These are phyloP conservation scores for Mycetomoellerius zeteki DNA, from an alignment of 1,140 invertebrate species.

Conservation along the genomic window DNA sequence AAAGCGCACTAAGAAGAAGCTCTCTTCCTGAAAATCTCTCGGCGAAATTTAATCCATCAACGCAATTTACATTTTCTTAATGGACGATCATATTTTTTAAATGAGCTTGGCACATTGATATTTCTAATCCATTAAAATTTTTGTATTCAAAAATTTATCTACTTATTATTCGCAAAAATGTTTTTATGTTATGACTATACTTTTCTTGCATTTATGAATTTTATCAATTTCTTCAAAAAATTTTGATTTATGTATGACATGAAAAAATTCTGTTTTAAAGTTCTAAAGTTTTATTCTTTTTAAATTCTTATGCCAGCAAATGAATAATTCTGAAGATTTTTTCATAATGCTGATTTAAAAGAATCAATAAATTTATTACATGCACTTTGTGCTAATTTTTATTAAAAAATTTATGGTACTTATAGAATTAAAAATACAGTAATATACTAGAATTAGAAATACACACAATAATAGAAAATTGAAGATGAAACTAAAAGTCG, in stretches of 20 bases:
- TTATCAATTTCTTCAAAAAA: background rate
- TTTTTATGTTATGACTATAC: background rate
- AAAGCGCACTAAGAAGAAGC: background rate
- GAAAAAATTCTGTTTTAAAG: background rate
- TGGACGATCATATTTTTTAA: background rate
- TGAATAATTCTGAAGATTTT: background rate
- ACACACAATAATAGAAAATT: background rate
- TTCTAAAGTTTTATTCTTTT: background rate
- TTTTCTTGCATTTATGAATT: constrained; percentile 1
- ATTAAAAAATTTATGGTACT: background rate
- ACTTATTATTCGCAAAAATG: background rate
- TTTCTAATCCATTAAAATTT: background rate
- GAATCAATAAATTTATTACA: background rate
- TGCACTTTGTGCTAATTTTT: background rate
- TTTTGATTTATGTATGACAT: constrained; percentile 1
- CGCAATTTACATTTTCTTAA: background rate
- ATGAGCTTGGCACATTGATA: background rate
- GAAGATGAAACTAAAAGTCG: background rate
- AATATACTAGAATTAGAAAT: background rate
- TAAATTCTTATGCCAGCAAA: background rate
- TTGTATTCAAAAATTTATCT: background rate
- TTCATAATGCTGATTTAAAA: background rate
- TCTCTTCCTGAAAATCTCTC: background rate
- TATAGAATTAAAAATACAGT: background rate
- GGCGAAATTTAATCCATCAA: constrained; percentile 14